Conservation (phyloP, 2,113 vertebrate species). For the Nipponia nippon region DNA sequence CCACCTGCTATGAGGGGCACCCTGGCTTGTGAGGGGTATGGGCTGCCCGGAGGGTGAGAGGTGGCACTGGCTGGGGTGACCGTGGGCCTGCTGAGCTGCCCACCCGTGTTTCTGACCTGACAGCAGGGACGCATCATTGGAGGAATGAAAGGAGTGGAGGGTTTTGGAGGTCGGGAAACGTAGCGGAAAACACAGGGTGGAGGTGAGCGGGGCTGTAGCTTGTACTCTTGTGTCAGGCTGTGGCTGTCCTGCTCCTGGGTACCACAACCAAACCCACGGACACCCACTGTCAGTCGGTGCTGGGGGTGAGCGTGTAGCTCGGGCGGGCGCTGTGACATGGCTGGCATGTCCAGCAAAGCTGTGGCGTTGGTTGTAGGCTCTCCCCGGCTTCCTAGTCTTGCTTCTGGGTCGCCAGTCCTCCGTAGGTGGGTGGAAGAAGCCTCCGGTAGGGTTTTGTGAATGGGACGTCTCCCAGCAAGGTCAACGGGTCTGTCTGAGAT, state of each 20-base stretch:
- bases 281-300: fast-evolving
- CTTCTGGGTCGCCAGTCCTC: fast-evolving
- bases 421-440: background rate
- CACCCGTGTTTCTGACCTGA: background rate
- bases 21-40: background rate
- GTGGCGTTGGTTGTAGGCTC: fast-evolving
- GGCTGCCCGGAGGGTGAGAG: background rate
- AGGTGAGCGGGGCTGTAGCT: background rate
- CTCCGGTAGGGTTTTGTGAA: background rate
- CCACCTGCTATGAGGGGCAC: background rate
- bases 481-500: fast-evolving
- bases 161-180: background rate
- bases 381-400: fast-evolving
- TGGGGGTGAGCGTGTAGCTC: fast-evolving
- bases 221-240: fast-evolving
- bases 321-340: fast-evolving
- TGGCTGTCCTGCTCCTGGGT: fast-evolving
- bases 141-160: background rate
- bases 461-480: background rate
- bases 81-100: background rate
- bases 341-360: background rate
- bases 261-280: fast-evolving
- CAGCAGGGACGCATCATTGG: background rate
- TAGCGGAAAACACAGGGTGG: fast-evolving
- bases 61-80: fast-evolving